Conservation (phyloP, 1,140 invertebrate genomes). For the Drosophila kepulauana region DNA sequence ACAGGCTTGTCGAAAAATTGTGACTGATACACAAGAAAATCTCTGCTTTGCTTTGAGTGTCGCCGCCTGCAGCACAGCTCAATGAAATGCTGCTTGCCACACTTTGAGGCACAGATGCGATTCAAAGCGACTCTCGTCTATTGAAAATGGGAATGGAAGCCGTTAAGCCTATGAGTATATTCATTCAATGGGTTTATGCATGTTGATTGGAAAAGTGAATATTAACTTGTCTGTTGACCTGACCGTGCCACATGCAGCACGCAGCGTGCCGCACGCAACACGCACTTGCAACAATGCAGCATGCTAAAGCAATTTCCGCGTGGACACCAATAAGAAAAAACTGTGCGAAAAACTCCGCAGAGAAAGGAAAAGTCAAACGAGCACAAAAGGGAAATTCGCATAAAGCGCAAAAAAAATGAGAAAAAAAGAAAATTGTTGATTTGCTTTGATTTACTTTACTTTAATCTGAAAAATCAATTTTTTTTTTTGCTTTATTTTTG, state of each 20-base stretch:
- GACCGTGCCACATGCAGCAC: not conserved
- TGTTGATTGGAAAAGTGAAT: conserved; percentile 38
- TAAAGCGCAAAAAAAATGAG: not conserved
- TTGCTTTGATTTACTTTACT: conserved; percentile 67
- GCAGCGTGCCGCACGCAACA: not conserved
- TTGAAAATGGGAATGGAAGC: conserved; percentile 1
- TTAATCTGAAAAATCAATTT: conserved; percentile 68
- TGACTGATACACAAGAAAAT: too few relatives aligned
- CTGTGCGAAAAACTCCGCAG: not conserved
- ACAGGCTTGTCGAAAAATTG: too few relatives aligned
- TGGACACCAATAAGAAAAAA: not conserved
- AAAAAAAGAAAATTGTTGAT: conserved; percentile 29
- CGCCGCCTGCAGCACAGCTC: too few relatives aligned
- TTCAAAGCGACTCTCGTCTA: not conserved
- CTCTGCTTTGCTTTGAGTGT: too few relatives aligned
- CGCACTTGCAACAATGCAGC: conserved; percentile 25
- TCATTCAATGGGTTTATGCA: conserved; percentile 25
- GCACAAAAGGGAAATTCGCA: conserved; percentile 32
- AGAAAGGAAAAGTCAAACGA: conserved; percentile 30
- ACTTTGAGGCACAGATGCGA: not conserved
- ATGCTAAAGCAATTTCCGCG: conserved; percentile 32
- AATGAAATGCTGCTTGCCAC: not conserved
- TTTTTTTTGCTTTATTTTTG: conserved; percentile 5
- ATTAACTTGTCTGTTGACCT: conserved; percentile 28
- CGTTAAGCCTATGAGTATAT: conserved; percentile 16